Evolutionary conservation across 1,140 invertebrate species (phyloP).

Genomic region (Ectropis grisescens): DNA sequence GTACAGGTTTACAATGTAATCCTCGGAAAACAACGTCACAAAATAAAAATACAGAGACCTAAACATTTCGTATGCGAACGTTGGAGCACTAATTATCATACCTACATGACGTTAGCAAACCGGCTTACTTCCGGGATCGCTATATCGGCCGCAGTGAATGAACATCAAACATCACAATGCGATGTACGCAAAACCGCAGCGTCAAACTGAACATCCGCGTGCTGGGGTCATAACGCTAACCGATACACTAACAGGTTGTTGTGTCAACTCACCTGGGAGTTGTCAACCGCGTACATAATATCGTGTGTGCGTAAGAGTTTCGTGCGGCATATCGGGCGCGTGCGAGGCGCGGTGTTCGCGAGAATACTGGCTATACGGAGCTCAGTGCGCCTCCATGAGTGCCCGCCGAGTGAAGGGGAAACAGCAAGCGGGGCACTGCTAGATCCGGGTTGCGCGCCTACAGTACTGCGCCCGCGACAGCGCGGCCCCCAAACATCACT

Average conservation of each 20-base stretch:
- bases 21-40: too few species aligned
- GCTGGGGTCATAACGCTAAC: too few species aligned
- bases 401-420: conserved; percentile 58
- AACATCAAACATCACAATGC: conserved; percentile 45
- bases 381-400: conserved; percentile 41
- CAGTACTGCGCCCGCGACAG: conserved; percentile 36
- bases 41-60: background rate
- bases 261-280: conserved; percentile 63
- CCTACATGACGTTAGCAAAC: conserved; percentile 55
- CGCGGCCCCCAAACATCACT: conserved; percentile 56
- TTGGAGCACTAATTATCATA: conserved; percentile 59
- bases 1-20: too few species aligned
- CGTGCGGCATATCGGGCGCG: conserved; percentile 37
- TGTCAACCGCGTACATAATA: conserved; percentile 64
- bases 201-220: conserved; percentile 23
- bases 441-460: conserved; percentile 65
- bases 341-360: conserved; percentile 32
- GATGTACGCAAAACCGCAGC: conserved; percentile 23
- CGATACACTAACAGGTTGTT: too few species aligned
- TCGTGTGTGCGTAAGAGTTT: conserved; percentile 26
- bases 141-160: conserved; percentile 50
- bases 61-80: conserved; percentile 9
- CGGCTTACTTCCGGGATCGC: conserved; percentile 62
- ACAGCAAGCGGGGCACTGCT: conserved; percentile 54
- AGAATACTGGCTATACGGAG: conserved; percentile 28